Conservation (phyloP, 2,888 invertebrate species). For the Pristionchus exspectatus region DNA sequence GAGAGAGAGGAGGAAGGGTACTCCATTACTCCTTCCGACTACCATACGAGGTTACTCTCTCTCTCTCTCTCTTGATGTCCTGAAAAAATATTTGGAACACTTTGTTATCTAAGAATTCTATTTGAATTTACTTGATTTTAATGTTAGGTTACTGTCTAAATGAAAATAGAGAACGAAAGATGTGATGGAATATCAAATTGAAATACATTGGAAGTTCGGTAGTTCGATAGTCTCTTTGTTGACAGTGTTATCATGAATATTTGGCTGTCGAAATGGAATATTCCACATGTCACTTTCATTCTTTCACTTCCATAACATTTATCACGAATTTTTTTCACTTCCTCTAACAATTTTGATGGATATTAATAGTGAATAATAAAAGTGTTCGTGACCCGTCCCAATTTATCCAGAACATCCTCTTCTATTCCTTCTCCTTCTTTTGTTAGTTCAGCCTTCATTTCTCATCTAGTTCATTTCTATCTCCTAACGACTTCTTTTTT, state of each 20-base stretch:
- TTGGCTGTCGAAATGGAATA: too few relatives aligned
- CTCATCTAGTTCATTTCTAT: slow-evolving; percentile 18
- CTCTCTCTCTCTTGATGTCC: not conserved
- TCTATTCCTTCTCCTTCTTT: not conserved
- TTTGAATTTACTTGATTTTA: too few relatives aligned
- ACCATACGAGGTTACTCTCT: not conserved
- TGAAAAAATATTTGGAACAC: too few relatives aligned
- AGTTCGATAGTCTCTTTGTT: not conserved
- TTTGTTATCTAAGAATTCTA: too few relatives aligned
- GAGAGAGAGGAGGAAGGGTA: not conserved
- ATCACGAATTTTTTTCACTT: not conserved
- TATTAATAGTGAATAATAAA: not conserved
- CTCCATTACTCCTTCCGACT: slow-evolving; percentile 1
- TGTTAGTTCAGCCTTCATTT: slow-evolving; percentile 32
- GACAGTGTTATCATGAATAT: not conserved
- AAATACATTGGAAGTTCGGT: too few relatives aligned
- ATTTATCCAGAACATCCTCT: not conserved
- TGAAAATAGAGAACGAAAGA: too few relatives aligned
- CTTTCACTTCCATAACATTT: too few relatives aligned
- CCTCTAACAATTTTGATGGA: not conserved
- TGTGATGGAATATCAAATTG: too few relatives aligned
- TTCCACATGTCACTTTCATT: too few relatives aligned
- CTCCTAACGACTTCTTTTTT: not conserved
- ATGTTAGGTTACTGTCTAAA: too few relatives aligned
- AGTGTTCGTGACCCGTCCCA: not conserved